phyloP scores from a whole-genome alignment of 2,113 vertebrate genomes.

The Sylvilagus bachmani region DNA sequence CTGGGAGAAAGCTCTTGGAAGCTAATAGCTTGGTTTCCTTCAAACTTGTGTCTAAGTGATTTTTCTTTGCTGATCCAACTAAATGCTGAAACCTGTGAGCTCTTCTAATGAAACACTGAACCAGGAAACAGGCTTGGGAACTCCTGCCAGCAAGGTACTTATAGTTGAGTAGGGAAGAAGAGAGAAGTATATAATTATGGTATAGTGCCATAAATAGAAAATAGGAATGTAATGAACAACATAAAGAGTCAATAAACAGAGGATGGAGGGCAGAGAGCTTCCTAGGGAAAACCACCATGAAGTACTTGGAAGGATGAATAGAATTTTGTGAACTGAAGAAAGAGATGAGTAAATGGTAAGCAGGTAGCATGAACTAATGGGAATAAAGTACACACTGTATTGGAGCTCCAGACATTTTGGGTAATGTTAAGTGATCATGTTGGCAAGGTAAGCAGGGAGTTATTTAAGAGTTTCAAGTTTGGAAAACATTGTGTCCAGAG shows the following conservation, averaged over 20 bases:
- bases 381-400: not conserved
- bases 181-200: not conserved
- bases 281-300: not conserved
- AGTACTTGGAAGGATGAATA: not conserved
- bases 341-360: not conserved
- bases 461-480: not conserved
- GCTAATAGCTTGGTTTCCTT: too few species aligned
- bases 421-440: not conserved
- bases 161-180: not conserved
- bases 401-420: not conserved
- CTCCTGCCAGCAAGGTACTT: not conserved
- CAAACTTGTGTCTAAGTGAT: too few species aligned
- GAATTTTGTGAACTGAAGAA: not conserved
- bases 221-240: not conserved
- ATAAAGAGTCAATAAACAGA: not conserved
- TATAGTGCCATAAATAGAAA: not conserved
- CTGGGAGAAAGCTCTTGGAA: too few species aligned
- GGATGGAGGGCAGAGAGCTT: not conserved
- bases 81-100: not conserved
- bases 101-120: too few species aligned
- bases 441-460: not conserved
- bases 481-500: not conserved
- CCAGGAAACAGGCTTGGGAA: not conserved
- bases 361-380: not conserved
- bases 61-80: not conserved